Percentiles rank a stretch among this genome's conserved stretches.
phyloP scores from a whole-genome alignment of 2,113 vertebrate genomes.

The Cynocephalus volans region DNA sequence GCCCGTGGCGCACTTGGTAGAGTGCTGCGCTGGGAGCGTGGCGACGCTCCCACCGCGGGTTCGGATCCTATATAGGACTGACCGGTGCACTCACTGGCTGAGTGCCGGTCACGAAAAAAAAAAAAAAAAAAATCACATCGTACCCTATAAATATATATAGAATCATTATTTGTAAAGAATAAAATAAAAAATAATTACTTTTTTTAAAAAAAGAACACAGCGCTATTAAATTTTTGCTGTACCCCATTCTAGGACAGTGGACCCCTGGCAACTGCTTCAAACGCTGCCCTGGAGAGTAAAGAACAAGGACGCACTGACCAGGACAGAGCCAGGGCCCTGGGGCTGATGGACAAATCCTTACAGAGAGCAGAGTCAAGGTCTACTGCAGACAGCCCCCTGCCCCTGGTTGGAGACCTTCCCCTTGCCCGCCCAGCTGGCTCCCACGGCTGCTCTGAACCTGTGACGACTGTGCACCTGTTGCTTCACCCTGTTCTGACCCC shows the following conservation, averaged over 20 bases:
- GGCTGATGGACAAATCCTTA: background rate
- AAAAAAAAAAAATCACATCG: background rate
- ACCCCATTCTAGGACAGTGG: accelerated
- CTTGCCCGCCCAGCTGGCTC: background rate
- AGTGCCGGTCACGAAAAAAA: no score
- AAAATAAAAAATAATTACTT: background rate
- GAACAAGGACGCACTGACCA: background rate
- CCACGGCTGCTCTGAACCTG: background rate
- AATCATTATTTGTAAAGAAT: background rate
- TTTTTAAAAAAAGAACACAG: background rate
- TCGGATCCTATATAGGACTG: no score
- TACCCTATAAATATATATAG: background rate
- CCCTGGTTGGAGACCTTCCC: background rate
- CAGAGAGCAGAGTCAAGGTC: background rate
- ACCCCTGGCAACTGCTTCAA: background rate
- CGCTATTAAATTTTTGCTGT: background rate
- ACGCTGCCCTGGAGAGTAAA: background rate
- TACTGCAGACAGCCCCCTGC: background rate
- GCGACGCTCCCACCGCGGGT: no score
- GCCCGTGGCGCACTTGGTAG: no score
- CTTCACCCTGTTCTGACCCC: background rate
- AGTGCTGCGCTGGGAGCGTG: no score
- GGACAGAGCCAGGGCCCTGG: background rate
- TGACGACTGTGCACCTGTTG: no score
- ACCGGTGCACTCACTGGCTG: no score